A percentile compares a stretch with the other conserved stretches of the same genome.
These are phyloP conservation scores for Anisognathus igniventris DNA, from an alignment of 2,797 vertebrate species.

Conservation along the genomic window DNA sequence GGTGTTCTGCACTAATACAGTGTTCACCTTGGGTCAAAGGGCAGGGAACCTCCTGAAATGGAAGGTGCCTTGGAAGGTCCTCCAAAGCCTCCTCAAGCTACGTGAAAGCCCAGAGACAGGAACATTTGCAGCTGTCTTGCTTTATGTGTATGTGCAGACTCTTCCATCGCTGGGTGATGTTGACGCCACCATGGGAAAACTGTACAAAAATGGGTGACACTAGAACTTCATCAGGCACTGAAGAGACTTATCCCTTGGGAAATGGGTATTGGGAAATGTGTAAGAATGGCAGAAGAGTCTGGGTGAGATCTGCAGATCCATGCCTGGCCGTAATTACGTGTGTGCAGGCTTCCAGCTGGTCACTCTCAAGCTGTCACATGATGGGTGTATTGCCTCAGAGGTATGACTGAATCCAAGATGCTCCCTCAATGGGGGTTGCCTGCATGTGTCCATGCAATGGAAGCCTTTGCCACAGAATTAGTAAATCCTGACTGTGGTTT, in stretches of 20 bases:
- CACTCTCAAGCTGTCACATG: background rate
- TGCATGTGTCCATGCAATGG: background rate
- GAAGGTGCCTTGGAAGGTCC: background rate
- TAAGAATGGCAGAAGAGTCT: background rate
- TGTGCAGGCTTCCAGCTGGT: constrained; percentile 1
- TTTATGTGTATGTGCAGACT: background rate
- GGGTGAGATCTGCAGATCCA: background rate
- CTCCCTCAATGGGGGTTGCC: background rate
- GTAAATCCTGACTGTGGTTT: background rate
- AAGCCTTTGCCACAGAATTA: background rate
- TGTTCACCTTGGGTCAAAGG: background rate
- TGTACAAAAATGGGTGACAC: background rate
- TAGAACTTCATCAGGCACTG: background rate
- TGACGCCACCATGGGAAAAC: rapidly evolving
- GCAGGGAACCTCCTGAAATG: background rate
- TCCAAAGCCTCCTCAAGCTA: background rate
- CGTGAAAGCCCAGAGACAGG: background rate
- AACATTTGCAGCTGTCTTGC: background rate
- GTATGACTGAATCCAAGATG: background rate
- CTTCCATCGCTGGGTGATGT: background rate
- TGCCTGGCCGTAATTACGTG: rapidly evolving
- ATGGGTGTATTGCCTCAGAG: background rate
- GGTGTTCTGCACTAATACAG: background rate
- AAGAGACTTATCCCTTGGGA: background rate
- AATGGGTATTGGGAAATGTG: background rate